Conservation (phyloP, 2,113 vertebrate species). For the Erythrolamprus reginae region DNA sequence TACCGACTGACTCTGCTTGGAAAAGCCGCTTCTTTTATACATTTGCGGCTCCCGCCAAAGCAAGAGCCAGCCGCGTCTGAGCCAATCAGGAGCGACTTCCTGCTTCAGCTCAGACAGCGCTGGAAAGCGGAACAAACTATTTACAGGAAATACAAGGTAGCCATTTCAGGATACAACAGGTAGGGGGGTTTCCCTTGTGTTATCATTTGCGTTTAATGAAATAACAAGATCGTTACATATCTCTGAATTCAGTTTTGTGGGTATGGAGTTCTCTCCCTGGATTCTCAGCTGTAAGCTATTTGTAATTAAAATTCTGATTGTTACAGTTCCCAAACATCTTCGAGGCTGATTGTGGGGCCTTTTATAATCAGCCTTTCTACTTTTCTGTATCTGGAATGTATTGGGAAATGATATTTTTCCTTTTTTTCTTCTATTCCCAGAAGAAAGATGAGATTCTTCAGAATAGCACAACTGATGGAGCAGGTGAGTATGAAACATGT, state of each 20-base stretch:
- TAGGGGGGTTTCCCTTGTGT: not conserved
- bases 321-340: not conserved
- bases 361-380: not conserved
- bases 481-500: slow-evolving; percentile 57
- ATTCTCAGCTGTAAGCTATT: not conserved
- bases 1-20: no score
- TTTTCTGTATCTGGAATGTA: not conserved
- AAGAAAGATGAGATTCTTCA: slow-evolving; percentile 40
- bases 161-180: no score
- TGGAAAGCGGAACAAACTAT: no score
- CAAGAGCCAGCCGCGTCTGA: no score
- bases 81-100: no score
- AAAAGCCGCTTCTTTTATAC: no score
- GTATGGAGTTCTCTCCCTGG: not conserved
- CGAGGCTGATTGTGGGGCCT: not conserved
- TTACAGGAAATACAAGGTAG: no score
- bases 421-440: slow-evolving; percentile 45
- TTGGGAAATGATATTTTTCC: not conserved
- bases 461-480: slow-evolving; percentile 41
- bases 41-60: no score
- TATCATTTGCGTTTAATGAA: not conserved
- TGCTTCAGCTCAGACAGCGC: no score
- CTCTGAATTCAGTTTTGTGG: not conserved
- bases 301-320: not conserved
- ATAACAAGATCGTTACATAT: not conserved